Conservation (phyloP, 2,888 invertebrate genomes). For the Epinotia nisella region DNA sequence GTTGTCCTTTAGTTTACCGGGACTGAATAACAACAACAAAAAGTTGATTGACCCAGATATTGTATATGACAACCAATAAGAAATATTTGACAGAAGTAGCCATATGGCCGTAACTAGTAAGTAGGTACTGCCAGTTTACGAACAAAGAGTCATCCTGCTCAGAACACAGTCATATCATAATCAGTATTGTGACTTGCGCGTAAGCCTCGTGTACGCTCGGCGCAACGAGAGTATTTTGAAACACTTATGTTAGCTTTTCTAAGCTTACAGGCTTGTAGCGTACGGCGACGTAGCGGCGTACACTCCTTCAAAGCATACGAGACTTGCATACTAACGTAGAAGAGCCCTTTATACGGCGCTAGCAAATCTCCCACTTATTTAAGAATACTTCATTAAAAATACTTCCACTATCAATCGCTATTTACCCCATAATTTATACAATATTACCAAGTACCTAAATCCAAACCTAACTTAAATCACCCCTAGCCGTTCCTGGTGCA, state of each 20-base stretch:
- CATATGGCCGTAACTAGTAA: not conserved
- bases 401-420: not conserved
- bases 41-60: no score
- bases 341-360: not conserved
- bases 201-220: not conserved
- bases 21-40: no score
- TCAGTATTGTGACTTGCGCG: not conserved
- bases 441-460: no score
- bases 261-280: no score
- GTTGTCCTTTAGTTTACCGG: no score
- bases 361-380: not conserved
- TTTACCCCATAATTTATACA: no score
- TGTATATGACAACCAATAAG: not conserved
- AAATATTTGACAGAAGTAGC: not conserved
- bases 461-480: no score
- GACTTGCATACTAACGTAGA: not conserved
- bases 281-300: no score
- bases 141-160: constrained; percentile 3
- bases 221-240: not conserved
- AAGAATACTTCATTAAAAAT: not conserved
- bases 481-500: no score
- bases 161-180: not conserved
- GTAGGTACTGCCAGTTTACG: not conserved
- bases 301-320: not conserved
- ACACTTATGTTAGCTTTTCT: not conserved